Evolutionary conservation across 2,888 invertebrate genomes (phyloP).

Genomic region (Neelides folsomi): DNA sequence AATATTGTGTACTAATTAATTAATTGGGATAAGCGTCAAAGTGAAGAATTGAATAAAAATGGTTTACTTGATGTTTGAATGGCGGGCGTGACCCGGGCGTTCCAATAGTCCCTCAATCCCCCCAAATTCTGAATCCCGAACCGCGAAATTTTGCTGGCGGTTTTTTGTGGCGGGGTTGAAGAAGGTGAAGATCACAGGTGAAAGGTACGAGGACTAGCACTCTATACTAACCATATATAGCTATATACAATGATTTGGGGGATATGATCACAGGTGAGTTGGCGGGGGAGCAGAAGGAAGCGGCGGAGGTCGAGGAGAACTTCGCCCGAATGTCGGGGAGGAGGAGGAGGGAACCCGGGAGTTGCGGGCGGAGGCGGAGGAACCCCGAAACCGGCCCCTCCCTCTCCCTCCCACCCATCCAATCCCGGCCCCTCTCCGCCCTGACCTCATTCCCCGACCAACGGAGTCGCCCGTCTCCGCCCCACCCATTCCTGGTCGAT

Average conservation of each 20-base stretch:
- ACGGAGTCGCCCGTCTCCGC: background rate
- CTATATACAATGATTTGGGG: too few species aligned
- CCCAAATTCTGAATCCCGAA: constrained; percentile 33
- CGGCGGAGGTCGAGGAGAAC: too few species aligned
- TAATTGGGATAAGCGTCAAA: too few species aligned
- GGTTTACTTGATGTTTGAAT: constrained; percentile 33
- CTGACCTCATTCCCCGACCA: background rate
- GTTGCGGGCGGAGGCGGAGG: constrained; percentile 1
- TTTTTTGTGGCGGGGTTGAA: constrained; percentile 1
- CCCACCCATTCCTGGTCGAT: too few species aligned
- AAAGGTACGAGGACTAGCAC: too few species aligned
- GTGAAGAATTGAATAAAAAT: background rate
- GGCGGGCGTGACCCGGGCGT: constrained; percentile 31
- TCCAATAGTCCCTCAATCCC: constrained; percentile 32
- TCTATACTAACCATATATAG: too few species aligned
- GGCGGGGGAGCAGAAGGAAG: too few species aligned
- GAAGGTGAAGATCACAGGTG: too few species aligned
- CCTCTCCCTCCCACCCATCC: constrained; percentile 10
- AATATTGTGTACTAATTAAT: too few species aligned
- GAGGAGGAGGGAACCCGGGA: constrained; percentile 3
- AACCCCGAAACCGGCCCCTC: background rate
- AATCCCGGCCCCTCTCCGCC: background rate
- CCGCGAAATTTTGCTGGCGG: constrained; percentile 33
- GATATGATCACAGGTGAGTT: too few species aligned
- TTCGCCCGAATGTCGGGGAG: background rate